These are phyloP conservation scores for Indicator maculatus DNA, from an alignment of 2,113 vertebrate species.

Conservation along the genomic window DNA sequence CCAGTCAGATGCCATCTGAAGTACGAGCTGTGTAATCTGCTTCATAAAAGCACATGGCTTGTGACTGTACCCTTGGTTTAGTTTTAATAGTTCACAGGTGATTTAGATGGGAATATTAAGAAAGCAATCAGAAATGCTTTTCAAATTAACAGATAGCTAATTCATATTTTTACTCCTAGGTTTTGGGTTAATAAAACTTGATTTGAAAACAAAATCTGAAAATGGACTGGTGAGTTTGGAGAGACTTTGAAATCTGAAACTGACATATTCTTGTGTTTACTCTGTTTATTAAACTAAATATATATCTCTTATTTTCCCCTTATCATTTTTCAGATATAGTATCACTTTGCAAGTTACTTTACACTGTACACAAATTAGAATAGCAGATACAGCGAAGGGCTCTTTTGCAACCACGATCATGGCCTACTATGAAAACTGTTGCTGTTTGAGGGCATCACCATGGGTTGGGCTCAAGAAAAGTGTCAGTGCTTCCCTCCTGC, in stretches of 20 bases:
- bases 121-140: not conserved
- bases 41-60: not conserved
- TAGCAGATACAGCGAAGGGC: not conserved
- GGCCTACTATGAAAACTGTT: not conserved
- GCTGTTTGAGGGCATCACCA: not conserved
- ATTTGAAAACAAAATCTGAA: conserved; percentile 96
- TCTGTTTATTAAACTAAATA: not conserved
- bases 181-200: conserved; percentile 95
- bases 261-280: not conserved
- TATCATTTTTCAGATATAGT: not conserved
- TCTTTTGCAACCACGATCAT: not conserved
- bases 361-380: too few relatives aligned
- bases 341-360: too few relatives aligned
- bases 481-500: not conserved
- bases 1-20: not conserved
- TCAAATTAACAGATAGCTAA: not conserved
- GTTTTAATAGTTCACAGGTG: not conserved
- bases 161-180: conserved; percentile 72
- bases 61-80: not conserved
- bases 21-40: not conserved
- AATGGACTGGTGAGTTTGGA: conserved; percentile 92
- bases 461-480: not conserved
- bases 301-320: not conserved
- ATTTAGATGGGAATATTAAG: not conserved
- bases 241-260: not conserved